A percentile compares a stretch with the other conserved stretches of the same genome.
phyloP scores from a whole-genome alignment of 2,113 vertebrate species.

The Zosterops pallidus region DNA sequence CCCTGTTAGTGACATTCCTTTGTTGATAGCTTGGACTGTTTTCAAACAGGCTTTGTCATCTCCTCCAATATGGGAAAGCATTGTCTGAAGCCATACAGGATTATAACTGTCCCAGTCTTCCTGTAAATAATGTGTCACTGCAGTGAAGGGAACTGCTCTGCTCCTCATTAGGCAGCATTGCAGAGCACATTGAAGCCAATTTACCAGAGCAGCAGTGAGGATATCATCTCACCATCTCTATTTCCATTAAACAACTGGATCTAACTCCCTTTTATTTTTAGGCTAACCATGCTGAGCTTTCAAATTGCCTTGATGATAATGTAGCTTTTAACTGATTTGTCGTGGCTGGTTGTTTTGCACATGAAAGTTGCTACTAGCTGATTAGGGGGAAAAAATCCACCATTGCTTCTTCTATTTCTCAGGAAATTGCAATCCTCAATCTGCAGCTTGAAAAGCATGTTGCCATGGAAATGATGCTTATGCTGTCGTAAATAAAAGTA shows the following conservation, averaged over 20 bases:
- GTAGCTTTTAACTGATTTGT: slow-evolving; percentile 36
- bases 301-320: slow-evolving; percentile 33
- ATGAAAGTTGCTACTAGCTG: slow-evolving; percentile 15
- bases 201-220: background rate
- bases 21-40: background rate
- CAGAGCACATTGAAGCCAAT: background rate
- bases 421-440: slow-evolving; percentile 70
- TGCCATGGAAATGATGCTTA: slow-evolving; percentile 81
- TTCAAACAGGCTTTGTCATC: slow-evolving; percentile 6
- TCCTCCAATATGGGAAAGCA: background rate
- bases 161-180: slow-evolving; percentile 5
- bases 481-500: slow-evolving; percentile 82
- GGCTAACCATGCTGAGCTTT: slow-evolving; percentile 36
- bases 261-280: slow-evolving; percentile 27
- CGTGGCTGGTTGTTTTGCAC: background rate
- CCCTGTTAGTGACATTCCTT: background rate
- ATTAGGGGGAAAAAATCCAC: slow-evolving; percentile 32
- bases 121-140: background rate
- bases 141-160: background rate
- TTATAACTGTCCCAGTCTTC: background rate
- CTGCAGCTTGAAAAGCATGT: slow-evolving; percentile 73
- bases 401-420: slow-evolving; percentile 62
- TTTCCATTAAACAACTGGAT: slow-evolving; percentile 29
- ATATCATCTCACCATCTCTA: background rate
- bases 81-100: background rate